Conservation (phyloP, 2,797 vertebrate genomes). For the Poeciliopsis turneri region DNA sequence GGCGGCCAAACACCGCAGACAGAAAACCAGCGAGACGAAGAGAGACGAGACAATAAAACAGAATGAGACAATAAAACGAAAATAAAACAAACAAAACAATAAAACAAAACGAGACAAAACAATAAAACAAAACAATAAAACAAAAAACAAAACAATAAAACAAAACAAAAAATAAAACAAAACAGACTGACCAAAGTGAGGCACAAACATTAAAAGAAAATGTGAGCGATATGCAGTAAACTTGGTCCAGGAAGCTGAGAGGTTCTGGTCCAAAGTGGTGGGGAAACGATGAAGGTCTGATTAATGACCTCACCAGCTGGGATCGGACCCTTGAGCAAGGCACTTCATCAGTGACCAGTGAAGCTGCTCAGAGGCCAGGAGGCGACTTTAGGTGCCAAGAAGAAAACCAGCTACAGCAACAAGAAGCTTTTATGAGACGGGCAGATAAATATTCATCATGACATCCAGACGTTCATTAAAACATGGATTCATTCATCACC, state of each 20-base stretch:
- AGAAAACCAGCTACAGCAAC: too few species aligned
- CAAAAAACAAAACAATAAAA: background rate
- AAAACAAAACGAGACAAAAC: too few species aligned
- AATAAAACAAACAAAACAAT: too few species aligned
- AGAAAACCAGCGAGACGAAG: too few species aligned
- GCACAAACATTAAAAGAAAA: too few species aligned
- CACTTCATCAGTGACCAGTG: conserved; percentile 33
- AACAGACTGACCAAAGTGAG: too few species aligned
- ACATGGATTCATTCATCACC: too few species aligned
- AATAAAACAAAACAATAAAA: too few species aligned
- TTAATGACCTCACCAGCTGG: conserved; percentile 27
- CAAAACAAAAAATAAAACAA: background rate
- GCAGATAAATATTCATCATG: too few species aligned
- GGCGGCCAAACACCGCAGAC: background rate
- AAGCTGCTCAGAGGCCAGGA: conserved; percentile 1
- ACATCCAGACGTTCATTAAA: background rate
- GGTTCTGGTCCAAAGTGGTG: background rate
- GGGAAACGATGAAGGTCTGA: conserved; percentile 26
- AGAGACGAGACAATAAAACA: too few species aligned
- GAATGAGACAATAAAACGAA: too few species aligned
- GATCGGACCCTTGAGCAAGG: conserved; percentile 46
- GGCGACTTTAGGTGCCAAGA: background rate
- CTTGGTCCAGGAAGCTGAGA: conserved; percentile 1
- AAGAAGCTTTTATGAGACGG: too few species aligned
- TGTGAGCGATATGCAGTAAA: background rate